Evolutionary conservation across 2,113 vertebrate species (phyloP), one percentile per base, ranked within the genome.

Genomic region (Corvus hawaiiensis): DNA sequence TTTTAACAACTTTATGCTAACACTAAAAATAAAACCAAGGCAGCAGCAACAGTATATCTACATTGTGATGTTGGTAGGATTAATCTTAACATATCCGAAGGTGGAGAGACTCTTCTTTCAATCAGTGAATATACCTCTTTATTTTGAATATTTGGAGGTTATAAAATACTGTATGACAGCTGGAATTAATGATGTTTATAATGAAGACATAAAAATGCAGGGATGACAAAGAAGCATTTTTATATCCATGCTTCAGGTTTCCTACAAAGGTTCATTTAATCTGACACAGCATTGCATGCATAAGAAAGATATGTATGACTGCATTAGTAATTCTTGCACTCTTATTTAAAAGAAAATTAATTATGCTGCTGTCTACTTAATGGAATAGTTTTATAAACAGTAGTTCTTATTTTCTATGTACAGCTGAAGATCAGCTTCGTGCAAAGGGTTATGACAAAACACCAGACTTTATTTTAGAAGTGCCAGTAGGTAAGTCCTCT

Each of bases 391-490:
- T 96, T 91, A 69, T 94, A 97, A 97, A 93, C 95, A 94, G 92
- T 96, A 89, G 77, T 96, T 92, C 97, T 96, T 97, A 89, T 96
- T 98, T 96, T 96, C 93, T 86, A 5, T 90, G 18, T 93, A 24
- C 90, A 99, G 99, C 99, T 98, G 99, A 99, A 98, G 99, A 99
- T 98, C 99, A 99, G 92, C 98, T 99, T 91, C 99, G 99, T 97
- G 97, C 98, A 68, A 99, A 99, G 93, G 99, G 99, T 93, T 99
- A 99, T 84, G 99, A 99, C 98, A 99, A 99, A 98, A 99, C 99
- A 62, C 99, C 99, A 85, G 99, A 99, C 89, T 99, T 99, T 76
- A 99, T 99, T 96, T 98, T 99, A 96, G 99, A 99, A 97, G 99
- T 99, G 58, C 99, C 99, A 88, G 96, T 99, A 82, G 99, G 99